Evolutionary conservation across 2,888 invertebrate genomes (phyloP).

Genomic region (Slavum lentiscoides): DNA sequence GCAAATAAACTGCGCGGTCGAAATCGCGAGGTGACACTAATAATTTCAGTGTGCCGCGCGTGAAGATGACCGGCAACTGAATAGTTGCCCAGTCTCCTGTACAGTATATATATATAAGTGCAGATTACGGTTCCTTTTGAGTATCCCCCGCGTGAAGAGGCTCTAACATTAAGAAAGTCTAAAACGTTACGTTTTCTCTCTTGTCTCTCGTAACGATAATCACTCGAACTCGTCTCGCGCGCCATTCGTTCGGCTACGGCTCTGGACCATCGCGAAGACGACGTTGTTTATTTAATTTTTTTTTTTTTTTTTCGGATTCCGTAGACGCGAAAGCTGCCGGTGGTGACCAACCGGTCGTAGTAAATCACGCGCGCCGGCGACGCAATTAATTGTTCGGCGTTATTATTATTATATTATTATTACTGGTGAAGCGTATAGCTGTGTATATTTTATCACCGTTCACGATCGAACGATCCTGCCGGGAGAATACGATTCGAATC

Average conservation of each 20-base stretch:
- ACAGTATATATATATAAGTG: too few species aligned
- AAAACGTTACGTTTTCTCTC: too few species aligned
- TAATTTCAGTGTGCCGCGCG: too few species aligned
- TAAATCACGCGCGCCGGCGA: constrained; percentile 45
- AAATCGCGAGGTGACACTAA: too few species aligned
- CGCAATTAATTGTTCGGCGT: constrained; percentile 52
- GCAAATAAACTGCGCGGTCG: too few species aligned
- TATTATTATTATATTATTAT: constrained; percentile 42
- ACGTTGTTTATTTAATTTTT: constrained; percentile 48
- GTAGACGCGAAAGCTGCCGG: constrained; percentile 45
- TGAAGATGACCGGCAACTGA: too few species aligned
- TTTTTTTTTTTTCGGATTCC: constrained; percentile 22
- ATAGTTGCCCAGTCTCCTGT: too few species aligned
- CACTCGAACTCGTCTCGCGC: not conserved
- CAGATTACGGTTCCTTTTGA: too few species aligned
- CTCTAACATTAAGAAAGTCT: too few species aligned
- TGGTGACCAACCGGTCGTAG: constrained; percentile 40
- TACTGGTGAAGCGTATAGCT: not conserved
- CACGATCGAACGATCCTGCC: constrained; percentile 44
- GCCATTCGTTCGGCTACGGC: not conserved
- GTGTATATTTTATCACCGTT: constrained; percentile 36
- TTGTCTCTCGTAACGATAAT: not conserved
- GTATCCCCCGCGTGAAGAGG: too few species aligned
- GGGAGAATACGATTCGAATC: constrained; percentile 48
- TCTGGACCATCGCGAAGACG: not conserved